A percentile compares a stretch with the other conserved stretches of the same genome.
These are phyloP conservation scores for Brachyhypopomus occidentalis DNA, from an alignment of 2,113 vertebrate genomes.

Conservation along the genomic window DNA sequence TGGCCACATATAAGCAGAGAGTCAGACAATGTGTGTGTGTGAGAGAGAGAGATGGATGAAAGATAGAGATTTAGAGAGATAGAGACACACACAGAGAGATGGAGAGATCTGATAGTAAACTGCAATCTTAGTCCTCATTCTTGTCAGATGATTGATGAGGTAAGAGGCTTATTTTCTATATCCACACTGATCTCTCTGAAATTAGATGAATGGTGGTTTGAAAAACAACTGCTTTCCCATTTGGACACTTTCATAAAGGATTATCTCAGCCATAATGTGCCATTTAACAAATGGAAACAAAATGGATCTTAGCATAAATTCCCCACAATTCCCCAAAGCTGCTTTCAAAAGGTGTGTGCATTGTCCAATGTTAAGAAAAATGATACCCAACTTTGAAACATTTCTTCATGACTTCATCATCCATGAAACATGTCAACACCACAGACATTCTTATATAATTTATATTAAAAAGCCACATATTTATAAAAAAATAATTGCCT, in stretches of 20 bases:
- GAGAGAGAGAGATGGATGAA: neutral
- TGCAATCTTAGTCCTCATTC: constrained; percentile 3
- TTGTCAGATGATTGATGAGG: constrained; percentile 26
- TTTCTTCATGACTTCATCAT: neutral
- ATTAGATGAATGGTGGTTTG: neutral
- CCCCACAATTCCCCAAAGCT: neutral
- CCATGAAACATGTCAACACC: neutral
- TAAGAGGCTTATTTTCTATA: constrained; percentile 40
- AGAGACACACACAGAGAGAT: neutral
- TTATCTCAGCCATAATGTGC: neutral
- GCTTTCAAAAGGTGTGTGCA: neutral
- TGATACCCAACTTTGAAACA: neutral
- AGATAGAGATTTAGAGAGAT: neutral
- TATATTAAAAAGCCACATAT: neutral
- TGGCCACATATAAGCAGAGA: neutral
- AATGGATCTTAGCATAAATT: neutral
- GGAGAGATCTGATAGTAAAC: constrained; percentile 9
- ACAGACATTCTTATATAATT: neutral
- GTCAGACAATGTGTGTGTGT: neutral
- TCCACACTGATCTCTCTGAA: constrained; percentile 2
- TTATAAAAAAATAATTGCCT: neutral
- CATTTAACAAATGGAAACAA: constrained; percentile 9
- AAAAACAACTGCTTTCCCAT: neutral
- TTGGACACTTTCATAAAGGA: neutral
- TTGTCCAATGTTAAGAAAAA: neutral